A percentile compares a stretch with the other conserved stretches of the same genome.
Conservation (phyloP, 2,113 vertebrate species). For the Gymnobelideus leadbeateri region DNA sequence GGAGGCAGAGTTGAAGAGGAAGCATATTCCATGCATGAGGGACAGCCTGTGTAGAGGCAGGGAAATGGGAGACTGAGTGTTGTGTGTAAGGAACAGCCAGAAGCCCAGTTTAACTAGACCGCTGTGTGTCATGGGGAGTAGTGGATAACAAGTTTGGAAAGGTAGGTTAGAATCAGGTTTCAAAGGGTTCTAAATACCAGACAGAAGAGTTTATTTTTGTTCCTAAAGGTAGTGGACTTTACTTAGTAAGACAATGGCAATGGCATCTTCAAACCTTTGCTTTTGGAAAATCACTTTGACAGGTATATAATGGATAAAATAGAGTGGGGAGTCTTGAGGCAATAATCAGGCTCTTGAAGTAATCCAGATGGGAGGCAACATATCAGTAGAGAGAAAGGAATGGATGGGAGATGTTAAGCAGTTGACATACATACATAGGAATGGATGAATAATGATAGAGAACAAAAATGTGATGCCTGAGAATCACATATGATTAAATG, state of each 20-base stretch:
- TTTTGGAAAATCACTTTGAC: background rate
- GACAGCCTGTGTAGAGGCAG: background rate
- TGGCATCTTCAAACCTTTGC: background rate
- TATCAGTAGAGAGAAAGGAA: background rate
- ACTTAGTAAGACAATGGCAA: background rate
- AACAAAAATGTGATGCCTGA: no score
- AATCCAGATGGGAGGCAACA: background rate
- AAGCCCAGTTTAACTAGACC: background rate
- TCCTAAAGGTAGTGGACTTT: no score
- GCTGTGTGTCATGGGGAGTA: background rate
- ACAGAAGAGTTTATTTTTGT: background rate
- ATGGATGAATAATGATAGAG: no score
- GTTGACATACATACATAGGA: no score
- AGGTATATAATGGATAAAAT: background rate
- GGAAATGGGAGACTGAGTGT: background rate
- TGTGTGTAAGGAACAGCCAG: background rate
- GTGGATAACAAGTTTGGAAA: background rate
- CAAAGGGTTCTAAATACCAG: background rate
- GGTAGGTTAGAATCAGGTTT: background rate
- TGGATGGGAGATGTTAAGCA: background rate
- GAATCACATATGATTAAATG: no score
- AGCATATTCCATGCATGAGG: no score
- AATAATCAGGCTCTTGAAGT: background rate
- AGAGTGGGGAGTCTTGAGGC: background rate
- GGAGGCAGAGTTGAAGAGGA: background rate